Evolutionary conservation across 2,888 invertebrate species (phyloP).

Genomic region (Biston stratarius): DNA sequence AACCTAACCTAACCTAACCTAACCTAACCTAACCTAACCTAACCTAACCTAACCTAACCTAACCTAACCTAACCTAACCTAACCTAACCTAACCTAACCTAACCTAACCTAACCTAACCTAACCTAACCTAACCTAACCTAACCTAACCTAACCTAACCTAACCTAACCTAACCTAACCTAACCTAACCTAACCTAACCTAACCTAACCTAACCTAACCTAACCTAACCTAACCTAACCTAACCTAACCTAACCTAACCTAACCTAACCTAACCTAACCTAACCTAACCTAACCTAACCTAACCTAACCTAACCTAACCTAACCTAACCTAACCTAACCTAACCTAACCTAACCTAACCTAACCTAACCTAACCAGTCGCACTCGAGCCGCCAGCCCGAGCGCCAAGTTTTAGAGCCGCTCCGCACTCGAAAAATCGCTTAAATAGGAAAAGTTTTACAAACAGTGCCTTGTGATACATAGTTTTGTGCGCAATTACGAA

Average conservation of each 20-base stretch:
- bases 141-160: constrained; percentile 23
- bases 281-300: constrained; percentile 41
- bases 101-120: constrained; percentile 23
- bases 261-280: constrained; percentile 35
- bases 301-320: constrained; percentile 41
- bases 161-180: constrained; percentile 22
- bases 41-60: too few relatives aligned
- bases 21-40: too few relatives aligned
- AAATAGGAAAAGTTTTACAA: constrained; percentile 22
- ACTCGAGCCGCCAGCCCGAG: too few relatives aligned
- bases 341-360: constrained; percentile 35
- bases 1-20: too few relatives aligned
- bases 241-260: constrained; percentile 26
- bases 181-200: constrained; percentile 26
- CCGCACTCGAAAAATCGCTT: too few relatives aligned
- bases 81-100: too few relatives aligned
- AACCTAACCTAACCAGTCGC: constrained; percentile 22
- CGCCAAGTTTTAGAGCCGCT: too few relatives aligned
- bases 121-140: constrained; percentile 27
- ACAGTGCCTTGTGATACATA: neutral
- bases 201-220: constrained; percentile 25
- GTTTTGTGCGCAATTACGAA: neutral
- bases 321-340: constrained; percentile 44
- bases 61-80: too few relatives aligned
- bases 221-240: constrained; percentile 19